Evolutionary conservation across 2,113 vertebrate genomes (phyloP), one percentile per base, ranked within the genome.

Genomic region (Atractosteus spatula): DNA sequence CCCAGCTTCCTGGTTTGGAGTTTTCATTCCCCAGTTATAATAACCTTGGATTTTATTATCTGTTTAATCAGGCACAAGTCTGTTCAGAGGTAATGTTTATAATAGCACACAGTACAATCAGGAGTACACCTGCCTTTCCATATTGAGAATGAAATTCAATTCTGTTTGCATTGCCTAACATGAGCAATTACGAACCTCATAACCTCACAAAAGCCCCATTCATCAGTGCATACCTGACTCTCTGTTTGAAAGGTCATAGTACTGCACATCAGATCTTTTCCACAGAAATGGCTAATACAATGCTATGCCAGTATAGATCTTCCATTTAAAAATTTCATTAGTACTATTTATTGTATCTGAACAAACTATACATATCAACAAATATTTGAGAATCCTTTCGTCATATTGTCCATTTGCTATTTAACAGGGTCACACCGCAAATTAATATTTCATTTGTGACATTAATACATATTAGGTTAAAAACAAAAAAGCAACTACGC

Each of bases 141-240:
- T 69, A 43, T 14, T 71, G 71, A 45, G 77, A 74, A 78, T 76
- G 76, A 76, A 81, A 70, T 75, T 17, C 54, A 65, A 76, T 78
- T 71, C 69, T 69, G 68, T 79, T 77, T 74, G 55, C 67, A 66
- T 70, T 44, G 61, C 55, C 64, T 10, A 68, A 77, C 63, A 70
- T 63, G 68, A 73, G 54, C 17, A n/a, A 70, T 67, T 67, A 57
- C 64, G 45, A 62, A 74, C 65, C 73, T 16, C 47, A 41, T 74
- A n/a, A 71, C 59, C 29, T 69, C 16, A 71, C 59, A 57, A 55
- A 47, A 47, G 17, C 17, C 17, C 17, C 17, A 29, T 29, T 29
- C 17, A 29, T 29, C 17, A 29, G 17, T 29, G 17, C 17, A 29
- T 29, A 29, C 17, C 17, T 29, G 17, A 43, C 42, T 66, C 42